Base-by-base conservation (phyloP, 2,113 vertebrate species). In the Semicossyphus pulcher region DNA sequence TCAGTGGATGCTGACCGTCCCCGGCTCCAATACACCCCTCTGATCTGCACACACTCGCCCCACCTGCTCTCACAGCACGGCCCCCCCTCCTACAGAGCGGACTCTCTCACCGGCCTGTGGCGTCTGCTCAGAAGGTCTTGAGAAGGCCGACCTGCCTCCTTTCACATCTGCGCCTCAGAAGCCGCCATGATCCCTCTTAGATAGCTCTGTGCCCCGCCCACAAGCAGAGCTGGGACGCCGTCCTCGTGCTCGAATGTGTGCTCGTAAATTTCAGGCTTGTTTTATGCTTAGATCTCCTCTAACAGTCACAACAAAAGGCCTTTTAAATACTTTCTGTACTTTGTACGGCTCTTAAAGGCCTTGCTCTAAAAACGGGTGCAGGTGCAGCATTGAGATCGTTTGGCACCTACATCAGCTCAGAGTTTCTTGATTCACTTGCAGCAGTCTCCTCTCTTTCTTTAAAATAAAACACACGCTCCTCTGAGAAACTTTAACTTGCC, bases 11-110 rank as follows among this genome's bases (percentile, higher is more conserved):
- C 88, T 86, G 86, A 80, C 85, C 72, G 32, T 80, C 86, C 70
- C 54, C 65, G 1, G 54, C 71, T 69, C 51, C 10, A 61, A 64
- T 20, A 57, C 72, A 45, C 78, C 58, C 79, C 75, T 78, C 68
- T 78, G 82, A 78, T 83, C 71, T 76, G 57, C 81, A 78, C 81
- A 83, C 82, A 25, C 73, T 62, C 84, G 42, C 76, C 87, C 91
- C 93, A 94, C 93, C 92, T 93, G 93, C 90, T 92, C 80, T 85
- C 80, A n/a, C 73, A 80, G 78, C 66, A 74, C 34, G 28, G 54
- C 37, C 57, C 74, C 78, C 84, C 31, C 56, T 21, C 80, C 74
- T 1, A 10, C 41, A 49, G 76, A 52, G 72, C 49, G 48, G 74
- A 67, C 62, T 80, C 81, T 76, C 81, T 86, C 65, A 56, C 78